Evolutionary conservation across 2,888 invertebrate species (phyloP).

Genomic region (Mythimna lalbum): DNA sequence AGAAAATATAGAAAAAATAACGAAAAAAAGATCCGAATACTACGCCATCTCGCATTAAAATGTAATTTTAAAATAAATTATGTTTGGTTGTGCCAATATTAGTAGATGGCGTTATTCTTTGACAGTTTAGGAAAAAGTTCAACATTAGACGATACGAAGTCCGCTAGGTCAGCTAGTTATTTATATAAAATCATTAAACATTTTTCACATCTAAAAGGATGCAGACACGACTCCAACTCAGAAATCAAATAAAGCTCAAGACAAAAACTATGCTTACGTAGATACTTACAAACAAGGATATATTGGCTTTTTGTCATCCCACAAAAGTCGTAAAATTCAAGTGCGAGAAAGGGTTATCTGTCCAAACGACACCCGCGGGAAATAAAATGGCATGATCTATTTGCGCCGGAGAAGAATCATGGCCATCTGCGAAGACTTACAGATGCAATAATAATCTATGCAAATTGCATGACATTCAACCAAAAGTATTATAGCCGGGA

Average conservation of each 20-base stretch:
- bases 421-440: constrained; percentile 11
- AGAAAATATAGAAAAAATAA: no score
- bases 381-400: constrained; percentile 54
- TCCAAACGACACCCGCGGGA: constrained; percentile 51
- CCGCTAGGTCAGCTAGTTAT: background rate
- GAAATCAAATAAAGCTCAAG: constrained; percentile 36
- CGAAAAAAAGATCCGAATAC: no score
- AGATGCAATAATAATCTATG: constrained; percentile 18
- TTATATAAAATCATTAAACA: background rate
- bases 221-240: background rate
- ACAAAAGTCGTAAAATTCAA: constrained; percentile 52
- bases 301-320: constrained; percentile 52
- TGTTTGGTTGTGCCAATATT: no score
- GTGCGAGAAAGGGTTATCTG: constrained; percentile 54
- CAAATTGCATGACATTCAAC: background rate
- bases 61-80: no score
- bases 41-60: no score
- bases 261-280: constrained; percentile 11
- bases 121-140: no score
- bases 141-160: no score
- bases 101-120: no score
- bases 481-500: background rate
- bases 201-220: background rate
- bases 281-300: constrained; percentile 40
- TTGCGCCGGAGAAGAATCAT: constrained; percentile 11